Evolutionary conservation across 2,113 vertebrate species (phyloP).

Genomic region (Aspiorhynchus laticeps): DNA sequence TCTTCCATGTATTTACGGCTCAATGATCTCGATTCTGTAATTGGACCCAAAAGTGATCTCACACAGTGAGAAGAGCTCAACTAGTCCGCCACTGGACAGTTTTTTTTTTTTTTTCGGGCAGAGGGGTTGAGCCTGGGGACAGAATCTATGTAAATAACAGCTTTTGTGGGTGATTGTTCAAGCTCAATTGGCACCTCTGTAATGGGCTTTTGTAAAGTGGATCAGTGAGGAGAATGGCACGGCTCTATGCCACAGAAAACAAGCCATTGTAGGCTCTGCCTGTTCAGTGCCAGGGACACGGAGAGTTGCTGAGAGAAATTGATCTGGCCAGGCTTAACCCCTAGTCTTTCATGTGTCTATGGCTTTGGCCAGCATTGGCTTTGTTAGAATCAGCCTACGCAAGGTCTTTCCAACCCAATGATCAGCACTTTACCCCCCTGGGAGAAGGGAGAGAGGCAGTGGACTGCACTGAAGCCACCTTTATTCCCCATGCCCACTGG

Average conservation of each 20-base stretch:
- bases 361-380: slow-evolving; percentile 52
- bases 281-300: slow-evolving; percentile 52
- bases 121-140: slow-evolving; percentile 12
- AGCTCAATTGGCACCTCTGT: slow-evolving; percentile 70
- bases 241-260: slow-evolving; percentile 63
- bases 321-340: slow-evolving; percentile 65
- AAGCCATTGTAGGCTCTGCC: slow-evolving; percentile 63
- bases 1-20: not conserved
- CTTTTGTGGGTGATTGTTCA: slow-evolving; percentile 70
- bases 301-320: slow-evolving; percentile 69
- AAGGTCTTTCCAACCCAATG: slow-evolving; percentile 65
- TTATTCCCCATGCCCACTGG: slow-evolving; percentile 35
- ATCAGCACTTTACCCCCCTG: slow-evolving; percentile 75
- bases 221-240: slow-evolving; percentile 70
- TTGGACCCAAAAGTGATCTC: not conserved
- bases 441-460: slow-evolving; percentile 54
- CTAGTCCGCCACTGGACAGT: not conserved
- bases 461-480: slow-evolving; percentile 41
- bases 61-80: not conserved
- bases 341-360: slow-evolving; percentile 57
- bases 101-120: slow-evolving; percentile 19
- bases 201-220: slow-evolving; percentile 67
- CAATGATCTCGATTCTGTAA: not conserved
- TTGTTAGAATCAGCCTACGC: slow-evolving; percentile 69
- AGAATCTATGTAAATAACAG: slow-evolving; percentile 64